phyloP scores from a whole-genome alignment of 1,140 invertebrate species.

The Procambarus clarkii region DNA sequence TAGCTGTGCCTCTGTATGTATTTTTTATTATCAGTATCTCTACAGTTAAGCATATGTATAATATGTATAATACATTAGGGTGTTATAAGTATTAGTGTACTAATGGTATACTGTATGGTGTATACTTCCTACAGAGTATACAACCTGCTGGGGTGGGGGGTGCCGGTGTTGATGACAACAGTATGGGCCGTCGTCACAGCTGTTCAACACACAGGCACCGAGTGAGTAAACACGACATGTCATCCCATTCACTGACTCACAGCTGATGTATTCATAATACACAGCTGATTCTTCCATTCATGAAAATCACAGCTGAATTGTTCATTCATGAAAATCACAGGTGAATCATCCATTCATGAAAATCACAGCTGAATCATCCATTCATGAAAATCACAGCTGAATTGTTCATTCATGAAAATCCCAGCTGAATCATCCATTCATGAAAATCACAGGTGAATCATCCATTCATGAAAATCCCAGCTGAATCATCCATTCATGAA shows the following conservation, averaged over 20 bases:
- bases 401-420: too few species aligned
- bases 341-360: background rate
- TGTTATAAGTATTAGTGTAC: too few species aligned
- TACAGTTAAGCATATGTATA: background rate
- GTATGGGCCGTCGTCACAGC: conserved; percentile 84
- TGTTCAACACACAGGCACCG: conserved; percentile 76
- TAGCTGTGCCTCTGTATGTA: background rate
- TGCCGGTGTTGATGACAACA: conserved; percentile 84
- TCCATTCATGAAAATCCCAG: background rate
- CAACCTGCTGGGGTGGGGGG: conserved; percentile 87
- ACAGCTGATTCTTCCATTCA: background rate
- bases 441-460: background rate
- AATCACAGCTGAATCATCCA: background rate
- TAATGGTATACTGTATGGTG: too few species aligned
- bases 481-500: background rate
- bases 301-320: background rate
- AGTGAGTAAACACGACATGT: background rate
- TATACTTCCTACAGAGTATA: conserved; percentile 73
- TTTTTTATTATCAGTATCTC: too few species aligned
- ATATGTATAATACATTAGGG: background rate
- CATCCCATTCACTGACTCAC: background rate
- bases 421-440: background rate
- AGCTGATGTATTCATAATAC: background rate
- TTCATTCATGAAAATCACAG: background rate
- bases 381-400: background rate